Base-by-base conservation (phyloP, 2,888 invertebrate genomes). In the Lochmaea capreae region DNA sequence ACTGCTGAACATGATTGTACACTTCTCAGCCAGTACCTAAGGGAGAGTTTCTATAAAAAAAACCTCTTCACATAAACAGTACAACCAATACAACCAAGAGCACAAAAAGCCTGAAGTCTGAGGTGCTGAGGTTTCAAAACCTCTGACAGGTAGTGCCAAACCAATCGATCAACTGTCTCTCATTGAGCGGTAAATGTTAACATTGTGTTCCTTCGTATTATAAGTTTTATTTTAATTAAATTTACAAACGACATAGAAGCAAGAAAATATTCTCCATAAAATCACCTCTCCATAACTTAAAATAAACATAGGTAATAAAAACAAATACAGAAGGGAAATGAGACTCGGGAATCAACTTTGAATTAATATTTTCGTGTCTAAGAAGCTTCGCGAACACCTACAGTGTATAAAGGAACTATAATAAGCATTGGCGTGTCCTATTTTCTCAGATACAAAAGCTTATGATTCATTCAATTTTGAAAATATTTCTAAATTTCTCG, bases 281-380 rank as follows among this genome's bases (percentile, higher is more conserved):
- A 59, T 59, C 59, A 59, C 12, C 59, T 26, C 26, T 33, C 59
- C 59, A 59, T 59, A 33, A 59, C 59, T 59, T 33, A 59, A 59
- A 59, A 59, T 59, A 59, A 59, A 59, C 59, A 33, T 59, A 33
- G 33, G 33, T 33, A 33, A 33, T 33, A 59, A 59, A 33, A 59
- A 33, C 59, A 59, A 59, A 59, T n/a, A 59, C n/a, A 33, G 59
- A 59, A 59, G 59, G 33, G 26, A 59, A 59, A 59, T 59, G 59
- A 59, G 59, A 59, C 59, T 59, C 33, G 59, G 59, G 59, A 59
- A 59, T 59, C 33, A 59, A 59, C 33, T 33, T 59, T 12, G 26
- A 59, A 59, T 59, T 33, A 59, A 26, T 59, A 33, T n/a, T 33
- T 59, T 33, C 59, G 59, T 33, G 59, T 59, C n/a, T 59, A 26